Conservation (phyloP, 2,113 vertebrate genomes). For the Silurus meridionalis region DNA sequence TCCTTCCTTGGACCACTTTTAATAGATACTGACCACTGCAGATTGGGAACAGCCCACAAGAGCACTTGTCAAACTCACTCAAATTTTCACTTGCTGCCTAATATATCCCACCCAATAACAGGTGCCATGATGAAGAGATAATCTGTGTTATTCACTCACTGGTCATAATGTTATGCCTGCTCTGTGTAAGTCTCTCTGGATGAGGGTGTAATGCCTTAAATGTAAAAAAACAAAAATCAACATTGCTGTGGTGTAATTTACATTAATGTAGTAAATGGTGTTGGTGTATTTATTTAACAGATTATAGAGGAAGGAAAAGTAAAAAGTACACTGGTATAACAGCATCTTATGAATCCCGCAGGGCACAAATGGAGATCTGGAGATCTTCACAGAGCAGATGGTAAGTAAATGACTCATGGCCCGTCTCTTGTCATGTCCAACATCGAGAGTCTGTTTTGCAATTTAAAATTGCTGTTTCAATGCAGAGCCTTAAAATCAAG, state of each 20-base stretch:
- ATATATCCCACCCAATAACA: too few species aligned
- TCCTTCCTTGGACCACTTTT: too few species aligned
- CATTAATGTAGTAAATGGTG: not conserved
- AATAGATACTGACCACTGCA: too few species aligned
- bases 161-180: too few species aligned
- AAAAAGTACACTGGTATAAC: not conserved
- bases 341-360: slow-evolving; percentile 55
- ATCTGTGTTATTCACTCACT: too few species aligned
- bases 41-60: too few species aligned
- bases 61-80: too few species aligned
- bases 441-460: not conserved
- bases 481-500: not conserved
- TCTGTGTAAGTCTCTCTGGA: too few species aligned
- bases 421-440: not conserved
- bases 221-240: not conserved
- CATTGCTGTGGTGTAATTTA: not conserved
- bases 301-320: not conserved
- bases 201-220: too few species aligned
- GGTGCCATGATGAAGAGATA: too few species aligned
- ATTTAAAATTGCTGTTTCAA: not conserved
- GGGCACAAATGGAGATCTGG: slow-evolving; percentile 88
- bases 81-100: too few species aligned
- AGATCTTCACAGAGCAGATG: slow-evolving; percentile 98
- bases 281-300: not conserved
- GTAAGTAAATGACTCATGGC: slow-evolving; percentile 66